Percentiles rank a stretch among this genome's conserved stretches.
phyloP scores from a whole-genome alignment of 2,797 vertebrate genomes.

The Lophius americanus region DNA sequence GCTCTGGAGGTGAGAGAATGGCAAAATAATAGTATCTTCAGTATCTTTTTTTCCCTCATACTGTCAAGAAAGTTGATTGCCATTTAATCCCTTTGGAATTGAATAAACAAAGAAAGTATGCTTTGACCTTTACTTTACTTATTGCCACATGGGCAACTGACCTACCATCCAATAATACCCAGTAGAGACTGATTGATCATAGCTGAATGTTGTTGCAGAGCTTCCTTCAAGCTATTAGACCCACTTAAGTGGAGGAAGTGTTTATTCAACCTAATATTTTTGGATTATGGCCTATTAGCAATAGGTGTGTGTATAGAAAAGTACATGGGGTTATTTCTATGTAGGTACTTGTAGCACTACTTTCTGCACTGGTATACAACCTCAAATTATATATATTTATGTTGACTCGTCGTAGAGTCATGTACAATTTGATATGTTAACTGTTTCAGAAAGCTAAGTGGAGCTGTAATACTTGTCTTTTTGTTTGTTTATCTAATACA shows the following conservation, averaged over 20 bases:
- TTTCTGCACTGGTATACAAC: background rate
- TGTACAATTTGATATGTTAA: slow-evolving; percentile 5
- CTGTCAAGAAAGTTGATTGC: slow-evolving; percentile 9
- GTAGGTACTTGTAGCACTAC: background rate
- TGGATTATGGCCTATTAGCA: background rate
- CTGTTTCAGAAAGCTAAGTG: background rate
- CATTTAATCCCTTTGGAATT: slow-evolving; percentile 16
- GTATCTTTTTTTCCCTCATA: background rate
- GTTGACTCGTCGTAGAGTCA: background rate
- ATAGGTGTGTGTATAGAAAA: background rate
- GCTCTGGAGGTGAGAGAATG: slow-evolving; percentile 21
- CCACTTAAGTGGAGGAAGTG: background rate
- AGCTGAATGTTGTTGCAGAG: slow-evolving; percentile 3
- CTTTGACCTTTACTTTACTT: slow-evolving; percentile 26
- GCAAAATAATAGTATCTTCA: background rate
- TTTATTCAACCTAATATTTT: background rate
- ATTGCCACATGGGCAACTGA: slow-evolving; percentile 22
- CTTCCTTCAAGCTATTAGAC: background rate
- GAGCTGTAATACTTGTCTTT: background rate
- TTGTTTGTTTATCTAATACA: no score
- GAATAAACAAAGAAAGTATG: slow-evolving; percentile 1
- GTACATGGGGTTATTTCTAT: slow-evolving; percentile 1
- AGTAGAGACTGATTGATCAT: slow-evolving; percentile 3
- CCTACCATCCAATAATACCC: slow-evolving; percentile 10
- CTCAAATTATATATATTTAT: background rate